Percentiles rank a stretch among this genome's conserved stretches.
These are phyloP conservation scores for Cyrtorhinus lividipennis DNA, from an alignment of 1,140 invertebrate species.

Conservation along the genomic window DNA sequence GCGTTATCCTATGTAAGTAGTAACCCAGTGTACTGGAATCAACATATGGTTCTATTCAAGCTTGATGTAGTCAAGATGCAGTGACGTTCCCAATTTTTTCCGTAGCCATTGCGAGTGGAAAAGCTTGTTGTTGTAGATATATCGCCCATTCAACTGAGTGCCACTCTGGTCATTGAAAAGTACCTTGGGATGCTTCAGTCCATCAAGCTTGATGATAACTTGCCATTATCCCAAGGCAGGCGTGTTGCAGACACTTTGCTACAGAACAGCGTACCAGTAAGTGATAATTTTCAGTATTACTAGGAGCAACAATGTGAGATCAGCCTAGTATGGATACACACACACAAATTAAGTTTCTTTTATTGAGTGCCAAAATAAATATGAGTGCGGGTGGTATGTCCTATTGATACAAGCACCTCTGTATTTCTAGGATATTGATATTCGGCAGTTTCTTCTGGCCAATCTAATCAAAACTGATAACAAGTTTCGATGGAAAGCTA, in stretches of 20 bases:
- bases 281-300: too few species aligned
- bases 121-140: slow-evolving; percentile 73
- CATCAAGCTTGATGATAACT: slow-evolving; percentile 38
- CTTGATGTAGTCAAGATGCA: background rate
- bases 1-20: slow-evolving; percentile 39
- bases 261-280: slow-evolving; percentile 28
- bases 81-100: slow-evolving; percentile 24
- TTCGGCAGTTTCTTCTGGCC: slow-evolving; percentile 58
- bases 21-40: too few species aligned
- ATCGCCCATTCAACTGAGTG: slow-evolving; percentile 50
- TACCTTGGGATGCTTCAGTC: slow-evolving; percentile 50
- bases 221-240: slow-evolving; percentile 49
- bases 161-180: slow-evolving; percentile 42
- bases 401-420: too few species aligned
- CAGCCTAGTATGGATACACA: too few species aligned
- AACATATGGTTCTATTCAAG: background rate
- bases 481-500: slow-evolving; percentile 53
- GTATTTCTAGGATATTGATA: slow-evolving; percentile 31
- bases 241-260: slow-evolving; percentile 40
- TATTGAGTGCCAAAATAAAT: too few species aligned
- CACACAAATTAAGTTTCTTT: too few species aligned
- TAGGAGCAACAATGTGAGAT: too few species aligned
- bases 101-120: slow-evolving; percentile 59
- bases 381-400: too few species aligned
- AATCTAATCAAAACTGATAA: slow-evolving; percentile 52